A percentile compares a stretch with the other conserved stretches of the same genome.
Conservation (phyloP, 2,888 invertebrate genomes). For the Phanerotoma sp. region DNA sequence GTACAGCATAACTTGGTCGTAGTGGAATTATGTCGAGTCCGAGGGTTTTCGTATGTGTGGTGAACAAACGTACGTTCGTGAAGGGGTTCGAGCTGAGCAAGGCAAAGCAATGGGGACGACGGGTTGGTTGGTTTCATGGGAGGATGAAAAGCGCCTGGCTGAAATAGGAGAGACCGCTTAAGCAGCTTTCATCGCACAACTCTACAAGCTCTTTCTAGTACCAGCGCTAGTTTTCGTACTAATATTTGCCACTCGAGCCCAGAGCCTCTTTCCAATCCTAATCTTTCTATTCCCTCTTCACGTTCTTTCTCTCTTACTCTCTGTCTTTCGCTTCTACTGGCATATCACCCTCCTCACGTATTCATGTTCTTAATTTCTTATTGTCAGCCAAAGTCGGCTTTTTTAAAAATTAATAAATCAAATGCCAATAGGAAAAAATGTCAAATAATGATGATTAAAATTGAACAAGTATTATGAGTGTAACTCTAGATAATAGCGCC, state of each 20-base stretch:
- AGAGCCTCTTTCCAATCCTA: conserved; percentile 35
- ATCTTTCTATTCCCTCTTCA: conserved; percentile 21
- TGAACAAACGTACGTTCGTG: too few relatives aligned
- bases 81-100: too few relatives aligned
- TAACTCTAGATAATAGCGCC: too few relatives aligned
- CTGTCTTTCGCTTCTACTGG: not conserved
- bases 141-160: not conserved
- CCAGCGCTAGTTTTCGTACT: conserved; percentile 54
- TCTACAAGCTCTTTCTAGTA: conserved; percentile 43
- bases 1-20: conserved; percentile 38
- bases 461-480: too few relatives aligned
- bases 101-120: too few relatives aligned
- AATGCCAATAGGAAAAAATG: too few relatives aligned
- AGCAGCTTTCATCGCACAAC: conserved; percentile 55
- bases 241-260: conserved; percentile 57
- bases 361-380: not conserved
- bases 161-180: conserved; percentile 42
- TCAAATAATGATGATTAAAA: too few relatives aligned
- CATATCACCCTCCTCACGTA: too few relatives aligned
- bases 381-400: too few relatives aligned
- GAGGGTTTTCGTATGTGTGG: too few relatives aligned
- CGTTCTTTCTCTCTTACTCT: conserved; percentile 24
- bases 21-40: conserved; percentile 44
- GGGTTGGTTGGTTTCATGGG: not conserved
- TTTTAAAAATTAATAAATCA: too few relatives aligned